phyloP scores from a whole-genome alignment of 2,113 vertebrate genomes.

The Meriones unguiculatus region DNA sequence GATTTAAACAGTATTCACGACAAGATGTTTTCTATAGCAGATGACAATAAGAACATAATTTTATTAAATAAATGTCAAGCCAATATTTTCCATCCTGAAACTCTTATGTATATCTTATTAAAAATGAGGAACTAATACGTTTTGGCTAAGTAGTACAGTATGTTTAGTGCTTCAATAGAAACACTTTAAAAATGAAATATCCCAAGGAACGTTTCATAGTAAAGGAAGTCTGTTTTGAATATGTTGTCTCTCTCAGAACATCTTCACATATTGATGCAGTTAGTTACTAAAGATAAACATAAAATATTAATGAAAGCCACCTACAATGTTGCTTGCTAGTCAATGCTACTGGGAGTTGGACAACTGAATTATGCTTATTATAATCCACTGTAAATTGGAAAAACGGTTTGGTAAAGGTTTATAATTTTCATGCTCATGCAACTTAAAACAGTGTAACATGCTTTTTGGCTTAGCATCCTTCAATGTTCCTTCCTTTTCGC shows the following conservation, averaged over 20 bases:
- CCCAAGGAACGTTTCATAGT: constrained; percentile 37
- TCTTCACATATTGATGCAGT: constrained; percentile 58
- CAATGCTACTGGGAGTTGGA: constrained; percentile 56
- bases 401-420: constrained; percentile 65
- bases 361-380: constrained; percentile 68
- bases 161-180: constrained; percentile 49
- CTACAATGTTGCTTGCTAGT: constrained; percentile 55
- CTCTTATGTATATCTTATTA: constrained; percentile 28
- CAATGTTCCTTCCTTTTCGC: not conserved
- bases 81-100: constrained; percentile 32
- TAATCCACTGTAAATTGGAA: constrained; percentile 75
- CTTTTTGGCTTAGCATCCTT: constrained; percentile 53
- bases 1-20: not conserved
- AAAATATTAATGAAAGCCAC: constrained; percentile 64
- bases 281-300: constrained; percentile 72
- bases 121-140: not conserved
- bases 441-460: constrained; percentile 35
- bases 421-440: constrained; percentile 71
- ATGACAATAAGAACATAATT: constrained; percentile 15
- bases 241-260: constrained; percentile 60
- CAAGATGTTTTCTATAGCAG: not conserved
- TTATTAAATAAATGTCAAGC: not conserved
- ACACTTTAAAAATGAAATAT: constrained; percentile 63
- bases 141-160: not conserved
- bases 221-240: constrained; percentile 64